Evolutionary conservation across 2,797 vertebrate genomes (phyloP).

Genomic region (Aselliscus stoliczkanus): DNA sequence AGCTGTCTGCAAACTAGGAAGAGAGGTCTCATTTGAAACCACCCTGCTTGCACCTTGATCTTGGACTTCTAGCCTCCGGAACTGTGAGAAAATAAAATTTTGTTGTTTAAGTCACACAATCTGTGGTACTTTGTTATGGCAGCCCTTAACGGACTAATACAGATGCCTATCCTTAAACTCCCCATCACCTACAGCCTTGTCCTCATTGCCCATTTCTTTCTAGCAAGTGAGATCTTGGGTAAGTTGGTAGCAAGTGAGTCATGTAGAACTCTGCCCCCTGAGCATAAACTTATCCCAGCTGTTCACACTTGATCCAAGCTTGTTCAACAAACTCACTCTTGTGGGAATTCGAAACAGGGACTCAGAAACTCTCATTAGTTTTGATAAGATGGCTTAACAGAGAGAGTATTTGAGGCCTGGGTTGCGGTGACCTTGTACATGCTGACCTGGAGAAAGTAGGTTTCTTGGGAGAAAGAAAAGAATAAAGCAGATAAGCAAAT

Average conservation of each 20-base stretch:
- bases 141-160: background rate
- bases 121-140: background rate
- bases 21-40: background rate
- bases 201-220: background rate
- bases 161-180: background rate
- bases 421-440: background rate
- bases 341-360: background rate
- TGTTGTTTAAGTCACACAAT: background rate
- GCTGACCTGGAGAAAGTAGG: background rate
- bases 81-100: conserved; percentile 6
- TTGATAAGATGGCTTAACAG: background rate
- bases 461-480: background rate
- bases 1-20: background rate
- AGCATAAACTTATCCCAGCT: background rate
- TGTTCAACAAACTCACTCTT: background rate
- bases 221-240: background rate
- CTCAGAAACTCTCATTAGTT: background rate
- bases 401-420: background rate
- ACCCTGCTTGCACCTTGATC: background rate
- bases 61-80: background rate
- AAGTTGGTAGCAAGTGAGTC: background rate
- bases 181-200: background rate
- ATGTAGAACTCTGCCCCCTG: background rate
- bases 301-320: background rate
- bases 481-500: background rate